Evolutionary conservation across 2,888 invertebrate genomes (phyloP), one percentile per base, ranked within the genome.

Genomic region (Herminia tarsipennalis): DNA sequence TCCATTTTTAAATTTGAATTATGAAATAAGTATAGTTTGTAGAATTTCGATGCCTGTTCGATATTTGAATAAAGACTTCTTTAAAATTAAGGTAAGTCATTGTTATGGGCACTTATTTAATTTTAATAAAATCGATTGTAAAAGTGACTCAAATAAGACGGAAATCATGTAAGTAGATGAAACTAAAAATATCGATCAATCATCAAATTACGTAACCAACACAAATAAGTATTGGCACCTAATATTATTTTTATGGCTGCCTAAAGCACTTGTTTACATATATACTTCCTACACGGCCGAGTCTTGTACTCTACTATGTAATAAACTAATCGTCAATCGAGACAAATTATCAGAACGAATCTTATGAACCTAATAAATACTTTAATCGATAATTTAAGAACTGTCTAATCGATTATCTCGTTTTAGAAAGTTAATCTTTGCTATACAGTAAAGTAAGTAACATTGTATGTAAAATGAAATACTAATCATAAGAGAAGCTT

Each of bases 261-360:
- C 58, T 33, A 47, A 52, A 66, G 59, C 62, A 66, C 53, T 53
- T 66, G 60, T 66, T 66, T 66, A 57, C 66, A 42, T 54, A 46
- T 46, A 53, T n/a, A 39, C 63, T 60, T 50, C 63, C 63, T 64
- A 64, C 64, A 60, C 58, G 20, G 28, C 30, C 38, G 20, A 30
- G 13, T 49, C 42, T 13, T 34, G 45, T 29, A 41, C 29, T 40
- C 35, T 9, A 51, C 36, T 46, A 21, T 48, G 57, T 64, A 62
- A 62, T 65, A 52, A 56, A 52, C 46, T 62, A 53, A 54, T 44
- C 52, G 49, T 52, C 43, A 47, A 62, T 34, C 45, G 39, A 52
- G 42, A 64, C 64, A 60, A 60, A 64, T 60, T 38, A 47, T 37
- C 56, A 55, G 45, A 52, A 53, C 33, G 27, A 34, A 52, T 46